These are phyloP conservation scores for Agonopterix heracliana DNA, from an alignment of 2,888 invertebrate species.

Conservation along the genomic window DNA sequence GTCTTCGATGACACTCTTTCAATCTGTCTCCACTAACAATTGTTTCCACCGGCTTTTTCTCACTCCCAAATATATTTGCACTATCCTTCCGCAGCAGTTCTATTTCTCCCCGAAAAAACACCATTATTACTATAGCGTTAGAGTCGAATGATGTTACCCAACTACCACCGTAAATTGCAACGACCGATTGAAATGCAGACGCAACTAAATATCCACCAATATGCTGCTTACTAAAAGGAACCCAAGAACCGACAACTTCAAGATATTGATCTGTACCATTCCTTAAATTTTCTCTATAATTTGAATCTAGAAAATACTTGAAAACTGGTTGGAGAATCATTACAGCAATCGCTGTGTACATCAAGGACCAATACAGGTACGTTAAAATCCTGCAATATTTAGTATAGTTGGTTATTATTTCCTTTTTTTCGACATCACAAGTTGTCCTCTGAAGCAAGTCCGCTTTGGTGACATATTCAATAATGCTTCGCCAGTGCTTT, in stretches of 20 bases:
- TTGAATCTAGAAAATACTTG: conserved; percentile 37
- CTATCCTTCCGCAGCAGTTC: conserved; percentile 48
- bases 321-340: conserved; percentile 47
- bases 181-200: conserved; percentile 47
- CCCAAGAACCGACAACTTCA: conserved; percentile 61
- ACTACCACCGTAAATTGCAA: conserved; percentile 53
- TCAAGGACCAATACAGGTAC: conserved; percentile 49
- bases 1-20: conserved; percentile 45
- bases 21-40: conserved; percentile 27
- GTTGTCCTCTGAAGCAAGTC: conserved; percentile 41
- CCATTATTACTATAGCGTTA: conserved; percentile 60
- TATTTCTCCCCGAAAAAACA: conserved; percentile 55
- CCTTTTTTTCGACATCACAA: conserved; percentile 23
- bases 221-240: conserved; percentile 53
- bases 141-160: conserved; percentile 65
- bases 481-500: conserved; percentile 44
- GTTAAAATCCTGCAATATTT: conserved; percentile 56
- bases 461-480: conserved; percentile 48
- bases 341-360: conserved; percentile 52
- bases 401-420: conserved; percentile 36
- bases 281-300: conserved; percentile 40
- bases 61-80: conserved; percentile 38
- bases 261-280: conserved; percentile 46
- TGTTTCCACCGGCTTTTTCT: conserved; percentile 17
- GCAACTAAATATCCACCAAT: conserved; percentile 38